Evolutionary conservation across 2,888 invertebrate genomes (phyloP), one percentile per base, ranked within the genome.

Genomic region (Ganaspis brasiliensis): DNA sequence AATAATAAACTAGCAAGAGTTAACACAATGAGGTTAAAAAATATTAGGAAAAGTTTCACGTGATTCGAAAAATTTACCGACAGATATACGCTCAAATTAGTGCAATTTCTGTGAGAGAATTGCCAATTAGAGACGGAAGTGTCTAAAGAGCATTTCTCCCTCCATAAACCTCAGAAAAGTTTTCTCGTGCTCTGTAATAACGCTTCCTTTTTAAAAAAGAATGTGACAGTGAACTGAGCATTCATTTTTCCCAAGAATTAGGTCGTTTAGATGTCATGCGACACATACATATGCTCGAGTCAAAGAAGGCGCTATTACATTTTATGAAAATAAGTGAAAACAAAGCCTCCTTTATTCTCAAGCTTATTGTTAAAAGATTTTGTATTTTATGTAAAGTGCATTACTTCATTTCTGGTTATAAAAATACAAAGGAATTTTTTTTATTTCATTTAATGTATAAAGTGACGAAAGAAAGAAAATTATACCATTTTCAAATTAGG

Each of bases 91-190:
- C 12, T 16, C 19, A 40, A 63, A 63, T 63, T 63, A 63, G 40
- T 61, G 35, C 37, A 63, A 63, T 63, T 21, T 63, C 37, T 19
- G 19, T 10, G 14, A 37, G 40, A 63, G 40, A 63, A 63, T 63
- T 63, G 63, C 40, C 63, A 63, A 63, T 63, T 63, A 63, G 40
- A 63, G 63, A 63, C 37, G 40, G 63, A 40, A 63, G 40, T 63
- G 21, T 63, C 40, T 63, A 37, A 19, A 37, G 21, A 40, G 19
- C 63, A 10, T 63, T 63, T 21, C 6, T 19, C 12, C 63, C 6
- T 6, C 21, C 10, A 10, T 40, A 8, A 21, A 12, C 21, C 40
- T 21, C 40, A 49, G 49, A 10, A 16, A 63, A 40, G 37, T 37
- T 63, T 40, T 63, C 63, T 40, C 37, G 21, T 12, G 9, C 63